Base-by-base conservation (phyloP, 2,888 invertebrate species). In the Sinelater perroti region DNA sequence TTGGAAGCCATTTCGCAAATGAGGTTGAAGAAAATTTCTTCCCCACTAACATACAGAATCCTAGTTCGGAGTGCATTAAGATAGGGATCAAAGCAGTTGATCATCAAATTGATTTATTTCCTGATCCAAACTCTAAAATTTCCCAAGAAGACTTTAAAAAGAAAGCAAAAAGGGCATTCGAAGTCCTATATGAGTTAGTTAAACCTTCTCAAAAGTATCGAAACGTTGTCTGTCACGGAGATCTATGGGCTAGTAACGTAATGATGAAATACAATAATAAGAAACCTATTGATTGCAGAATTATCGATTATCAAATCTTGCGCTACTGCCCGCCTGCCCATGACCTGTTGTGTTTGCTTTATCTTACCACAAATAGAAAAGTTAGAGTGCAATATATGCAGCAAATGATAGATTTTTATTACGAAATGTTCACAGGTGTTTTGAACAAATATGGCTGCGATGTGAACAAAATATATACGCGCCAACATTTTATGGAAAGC, bases 311-410 rank as follows among this genome's bases (percentile, higher is more conserved):
- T 61, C 78, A 79, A 67, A 70, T 70, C 21, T 70, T 69, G 1
- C 63, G 78, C 53, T 89, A 86, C 69, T 83, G 83, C 10, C 87
- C 89, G 0, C 86, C 87, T 0, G 82, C 86, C 11, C 80, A 87
- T 36, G 90, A 91, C 66, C 78, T 87, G 0, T 80, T 85, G 72
- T 67, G 71, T 1, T 31, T 74, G 13, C 21, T 76, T 6, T 70
- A 71, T 55, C 52, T 74, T 28, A 75, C 69, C 2, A 76, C 75
- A 5, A 66, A 67, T 1, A 65, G 70, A 28, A 62, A 68, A 26
- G 72, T 75, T 42, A 60, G 75, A 5, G 58, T 66, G 24, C 47
- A 67, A 21, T 50, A 70, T 47, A 63, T 73, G 64, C 68, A 71
- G 49, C 60, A 70, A 53, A 54, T 75, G 8, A 66, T 73, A 10